Conservation (phyloP, 2,113 vertebrate genomes). For the Mohoua ochrocephala region DNA sequence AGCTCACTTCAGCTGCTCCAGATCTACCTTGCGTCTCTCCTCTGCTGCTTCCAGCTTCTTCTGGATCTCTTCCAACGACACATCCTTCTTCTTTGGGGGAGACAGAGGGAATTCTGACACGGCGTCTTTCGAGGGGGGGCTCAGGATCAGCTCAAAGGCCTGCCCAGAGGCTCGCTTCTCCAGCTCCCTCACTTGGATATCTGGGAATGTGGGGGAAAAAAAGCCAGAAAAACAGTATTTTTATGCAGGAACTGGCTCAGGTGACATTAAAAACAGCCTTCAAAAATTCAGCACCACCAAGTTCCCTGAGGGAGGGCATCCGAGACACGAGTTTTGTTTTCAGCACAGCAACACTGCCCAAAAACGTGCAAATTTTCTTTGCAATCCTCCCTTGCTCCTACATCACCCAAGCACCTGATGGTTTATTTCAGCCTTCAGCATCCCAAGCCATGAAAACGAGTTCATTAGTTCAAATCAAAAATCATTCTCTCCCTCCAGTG, state of each 20-base stretch:
- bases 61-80: conserved; percentile 92
- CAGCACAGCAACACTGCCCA: neutral
- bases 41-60: conserved; percentile 92
- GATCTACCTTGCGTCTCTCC: conserved; percentile 89
- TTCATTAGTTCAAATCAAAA: neutral
- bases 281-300: neutral
- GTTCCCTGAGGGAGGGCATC: neutral
- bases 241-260: neutral
- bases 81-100: conserved; percentile 89
- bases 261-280: neutral
- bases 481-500: fast-evolving
- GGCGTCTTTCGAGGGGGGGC: conserved; percentile 83
- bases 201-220: conserved; percentile 13
- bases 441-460: neutral
- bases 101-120: conserved; percentile 87
- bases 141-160: conserved; percentile 93
- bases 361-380: fast-evolving
- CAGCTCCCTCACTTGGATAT: conserved; percentile 92
- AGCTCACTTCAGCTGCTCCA: neutral
- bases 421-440: neutral
- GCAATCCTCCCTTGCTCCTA: fast-evolving
- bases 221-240: fast-evolving
- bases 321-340: neutral
- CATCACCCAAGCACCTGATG: neutral
- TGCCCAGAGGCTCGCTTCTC: conserved; percentile 93